These are phyloP conservation scores for Ophonus ardosiacus DNA, from an alignment of 2,888 invertebrate species.

Conservation along the genomic window DNA sequence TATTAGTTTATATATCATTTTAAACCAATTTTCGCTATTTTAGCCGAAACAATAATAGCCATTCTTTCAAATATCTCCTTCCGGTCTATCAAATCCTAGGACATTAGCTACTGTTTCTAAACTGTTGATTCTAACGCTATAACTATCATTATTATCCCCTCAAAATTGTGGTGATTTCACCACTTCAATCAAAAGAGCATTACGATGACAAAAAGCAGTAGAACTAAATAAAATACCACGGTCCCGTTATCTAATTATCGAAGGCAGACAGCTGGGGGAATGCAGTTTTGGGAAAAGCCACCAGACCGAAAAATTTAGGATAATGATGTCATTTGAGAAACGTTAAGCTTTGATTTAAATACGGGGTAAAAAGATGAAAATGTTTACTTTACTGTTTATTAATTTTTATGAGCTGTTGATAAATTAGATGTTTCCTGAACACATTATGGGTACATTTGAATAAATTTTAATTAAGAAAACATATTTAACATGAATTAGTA, in stretches of 20 bases:
- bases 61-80: neutral
- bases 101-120: neutral
- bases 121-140: slow-evolving; percentile 34
- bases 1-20: neutral
- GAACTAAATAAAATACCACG: neutral
- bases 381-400: neutral
- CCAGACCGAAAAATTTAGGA: slow-evolving; percentile 23
- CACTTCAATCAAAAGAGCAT: slow-evolving; percentile 35
- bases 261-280: neutral
- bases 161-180: neutral
- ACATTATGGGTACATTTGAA: no score
- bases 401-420: neutral
- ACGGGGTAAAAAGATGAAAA: neutral
- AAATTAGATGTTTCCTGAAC: neutral
- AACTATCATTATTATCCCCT: neutral
- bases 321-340: slow-evolving; percentile 29
- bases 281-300: slow-evolving; percentile 25
- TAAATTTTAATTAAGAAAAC: no score
- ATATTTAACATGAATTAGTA: no score
- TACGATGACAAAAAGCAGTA: neutral
- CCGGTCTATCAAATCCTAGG: slow-evolving; percentile 12
- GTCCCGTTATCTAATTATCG: slow-evolving; percentile 13
- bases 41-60: neutral
- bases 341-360: slow-evolving; percentile 31
- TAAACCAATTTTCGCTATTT: neutral